Conservation (phyloP, 2,797 vertebrate species). For the Centropyge bicolor region DNA sequence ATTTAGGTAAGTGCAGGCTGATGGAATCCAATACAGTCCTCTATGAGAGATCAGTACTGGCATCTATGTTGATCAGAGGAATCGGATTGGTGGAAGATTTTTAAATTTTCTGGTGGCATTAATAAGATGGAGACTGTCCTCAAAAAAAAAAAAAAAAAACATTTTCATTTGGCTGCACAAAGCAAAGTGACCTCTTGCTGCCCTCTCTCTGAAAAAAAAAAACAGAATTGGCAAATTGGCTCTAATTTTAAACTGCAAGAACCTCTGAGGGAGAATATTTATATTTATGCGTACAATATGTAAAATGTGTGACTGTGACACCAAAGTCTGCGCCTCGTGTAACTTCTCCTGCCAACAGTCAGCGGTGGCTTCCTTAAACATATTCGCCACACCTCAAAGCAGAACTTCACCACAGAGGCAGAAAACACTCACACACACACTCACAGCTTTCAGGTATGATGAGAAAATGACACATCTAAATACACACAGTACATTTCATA, state of each 20-base stretch:
- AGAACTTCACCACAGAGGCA: background rate
- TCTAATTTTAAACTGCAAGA: background rate
- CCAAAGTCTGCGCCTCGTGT: background rate
- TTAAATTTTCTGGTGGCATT: background rate
- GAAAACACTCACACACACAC: constrained; percentile 1
- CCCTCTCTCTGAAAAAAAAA: background rate
- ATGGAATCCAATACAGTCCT: background rate
- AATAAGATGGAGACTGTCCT: background rate
- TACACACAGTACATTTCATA: background rate
- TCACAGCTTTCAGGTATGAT: background rate
- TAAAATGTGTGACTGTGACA: constrained; percentile 19
- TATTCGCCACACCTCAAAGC: background rate
- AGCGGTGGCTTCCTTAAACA: background rate
- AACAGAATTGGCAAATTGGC: background rate
- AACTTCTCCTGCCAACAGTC: background rate
- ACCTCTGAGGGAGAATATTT: background rate
- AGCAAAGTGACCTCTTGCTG: background rate
- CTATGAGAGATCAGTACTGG: background rate
- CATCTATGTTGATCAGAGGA: background rate
- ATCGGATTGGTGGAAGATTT: background rate
- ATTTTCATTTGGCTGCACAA: background rate
- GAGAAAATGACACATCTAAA: background rate
- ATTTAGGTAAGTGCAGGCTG: background rate
- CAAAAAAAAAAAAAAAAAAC: background rate
- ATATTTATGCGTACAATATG: background rate